A percentile compares a stretch with the other conserved stretches of the same genome.
Conservation (phyloP, 2,113 vertebrate species). For the Siniperca chuatsi region DNA sequence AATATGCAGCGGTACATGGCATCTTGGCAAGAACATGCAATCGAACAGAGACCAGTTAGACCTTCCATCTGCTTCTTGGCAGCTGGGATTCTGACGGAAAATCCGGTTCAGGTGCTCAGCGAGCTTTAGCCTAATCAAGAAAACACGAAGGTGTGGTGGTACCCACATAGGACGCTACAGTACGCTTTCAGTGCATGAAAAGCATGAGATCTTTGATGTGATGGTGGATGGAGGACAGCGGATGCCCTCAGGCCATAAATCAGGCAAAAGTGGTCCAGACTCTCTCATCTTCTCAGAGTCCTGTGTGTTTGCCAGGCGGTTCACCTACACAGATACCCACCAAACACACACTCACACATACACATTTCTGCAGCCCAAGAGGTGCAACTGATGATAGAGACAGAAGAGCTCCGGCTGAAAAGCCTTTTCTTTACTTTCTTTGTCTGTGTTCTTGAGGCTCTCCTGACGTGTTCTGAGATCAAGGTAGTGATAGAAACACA, state of each 20-base stretch:
- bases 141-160: not conserved
- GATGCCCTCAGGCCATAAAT: constrained; percentile 16
- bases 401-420: constrained; percentile 32
- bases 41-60: constrained; percentile 20
- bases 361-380: not conserved
- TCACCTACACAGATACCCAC: not conserved
- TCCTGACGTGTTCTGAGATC: constrained; percentile 45
- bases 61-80: constrained; percentile 44
- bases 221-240: not conserved
- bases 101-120: constrained; percentile 31
- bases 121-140: constrained; percentile 2
- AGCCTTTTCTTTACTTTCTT: constrained; percentile 10
- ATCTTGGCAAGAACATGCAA: constrained; percentile 15
- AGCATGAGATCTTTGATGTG: constrained; percentile 23
- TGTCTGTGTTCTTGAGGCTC: constrained; percentile 10
- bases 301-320: not conserved
- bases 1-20: not conserved
- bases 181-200: not conserved
- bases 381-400: constrained; percentile 2
- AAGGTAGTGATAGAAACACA: constrained; percentile 18
- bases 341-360: not conserved
- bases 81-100: constrained; percentile 8
- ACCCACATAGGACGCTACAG: not conserved
- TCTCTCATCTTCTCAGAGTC: constrained; percentile 9
- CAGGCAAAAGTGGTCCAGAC: constrained; percentile 17